Evolutionary conservation across 2,888 invertebrate species (phyloP), one percentile per base, ranked within the genome.

Genomic region (Rhogogaster chlorosoma): DNA sequence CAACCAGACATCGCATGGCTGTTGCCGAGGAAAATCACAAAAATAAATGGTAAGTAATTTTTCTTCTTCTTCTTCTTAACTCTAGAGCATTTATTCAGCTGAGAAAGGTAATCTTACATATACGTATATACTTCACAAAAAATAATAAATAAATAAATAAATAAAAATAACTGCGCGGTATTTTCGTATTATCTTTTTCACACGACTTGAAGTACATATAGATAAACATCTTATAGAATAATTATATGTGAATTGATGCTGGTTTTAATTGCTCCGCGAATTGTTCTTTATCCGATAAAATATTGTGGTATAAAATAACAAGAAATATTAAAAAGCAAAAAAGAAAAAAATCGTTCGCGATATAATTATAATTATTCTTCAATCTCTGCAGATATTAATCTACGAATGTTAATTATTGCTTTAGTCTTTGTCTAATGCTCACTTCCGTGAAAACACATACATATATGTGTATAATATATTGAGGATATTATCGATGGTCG

Each of bases 21-120:
- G 96, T 96, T 92, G 98, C 97, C 89, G 98, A 98, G 94, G 98
- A 98, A 93, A 97, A 97, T 94, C 97, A 97, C 94, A 98, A 98
- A 95, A 98, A 98, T 94, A 98, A 98, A 95, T 98, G 97, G 98
- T 98, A 93, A 93, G 93, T 87, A 84, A 67, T 67, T 86, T 85
- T 87, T 53, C 77, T 71, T 80, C 26, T 73, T 45, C 22, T 22
- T 57, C 61, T 42, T 78, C 67, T 80, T 18, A 57, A 29, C 15
- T 49, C 18, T 7, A n/a, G 10, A 26, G 15, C n/a, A 3, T 67
- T 83, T 64, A 49, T 53, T 67, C 38, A 29, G 15, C 22, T 38
- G 26, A 38, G 29, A 71, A 36, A 15, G 15, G n/a, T 61, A 61
- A 26, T 61, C 10, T n/a, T n/a, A 49, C 49, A 49, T n/a, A 29